Percentiles rank a stretch among this genome's conserved stretches.
phyloP scores from a whole-genome alignment of 92 coral and sea anemone species.

The Pocillopora grandis region DNA sequence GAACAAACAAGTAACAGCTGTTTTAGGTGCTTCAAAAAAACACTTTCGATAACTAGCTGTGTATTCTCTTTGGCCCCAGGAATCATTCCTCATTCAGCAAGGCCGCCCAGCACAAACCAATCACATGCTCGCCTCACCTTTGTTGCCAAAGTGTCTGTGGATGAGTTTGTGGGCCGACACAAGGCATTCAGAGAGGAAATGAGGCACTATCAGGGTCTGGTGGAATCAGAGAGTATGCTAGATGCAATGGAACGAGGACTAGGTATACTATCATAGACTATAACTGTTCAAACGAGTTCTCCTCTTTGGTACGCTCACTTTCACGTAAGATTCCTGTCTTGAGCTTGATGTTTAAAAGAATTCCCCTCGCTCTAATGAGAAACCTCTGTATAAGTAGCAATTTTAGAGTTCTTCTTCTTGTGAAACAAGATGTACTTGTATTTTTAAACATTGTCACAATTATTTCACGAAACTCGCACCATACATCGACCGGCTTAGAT shows the following conservation, averaged over 20 bases:
- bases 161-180: constrained; percentile 78
- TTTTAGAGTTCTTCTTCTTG: no score
- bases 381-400: no score
- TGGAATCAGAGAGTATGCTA: constrained; percentile 6
- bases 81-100: constrained; percentile 94
- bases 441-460: no score
- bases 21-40: background rate
- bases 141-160: constrained; percentile 88
- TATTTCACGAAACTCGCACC: no score
- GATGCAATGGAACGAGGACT: constrained; percentile 1
- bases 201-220: constrained; percentile 67
- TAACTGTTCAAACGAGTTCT: no score
- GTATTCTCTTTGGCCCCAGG: constrained; percentile 33
- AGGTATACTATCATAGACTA: constrained; percentile 9
- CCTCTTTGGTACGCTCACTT: no score
- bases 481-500: no score
- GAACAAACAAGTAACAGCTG: background rate
- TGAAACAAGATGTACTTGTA: no score
- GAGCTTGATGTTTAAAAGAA: no score
- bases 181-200: constrained; percentile 89
- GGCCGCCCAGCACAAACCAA: constrained; percentile 96
- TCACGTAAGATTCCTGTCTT: no score
- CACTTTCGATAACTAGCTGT: background rate
- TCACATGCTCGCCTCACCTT: constrained; percentile 87
- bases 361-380: no score